These are phyloP conservation scores for Heliconius hortense DNA, from an alignment of 2,888 invertebrate species.

Conservation along the genomic window DNA sequence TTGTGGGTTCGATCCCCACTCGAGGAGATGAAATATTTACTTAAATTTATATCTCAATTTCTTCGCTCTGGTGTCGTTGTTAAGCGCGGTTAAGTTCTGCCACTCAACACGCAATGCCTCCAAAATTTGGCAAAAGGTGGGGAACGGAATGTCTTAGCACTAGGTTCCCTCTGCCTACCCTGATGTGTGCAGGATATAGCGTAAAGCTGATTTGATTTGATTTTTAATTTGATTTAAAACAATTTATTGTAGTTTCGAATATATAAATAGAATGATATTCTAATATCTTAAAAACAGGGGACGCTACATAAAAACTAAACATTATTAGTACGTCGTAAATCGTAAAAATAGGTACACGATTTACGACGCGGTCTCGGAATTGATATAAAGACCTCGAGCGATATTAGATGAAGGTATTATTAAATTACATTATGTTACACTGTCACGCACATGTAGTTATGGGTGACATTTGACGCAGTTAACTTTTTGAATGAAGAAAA, in stretches of 20 bases:
- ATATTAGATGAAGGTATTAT: slow-evolving; percentile 49
- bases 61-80: too few relatives aligned
- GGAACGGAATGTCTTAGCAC: too few relatives aligned
- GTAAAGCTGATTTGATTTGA: too few relatives aligned
- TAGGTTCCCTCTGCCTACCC: too few relatives aligned
- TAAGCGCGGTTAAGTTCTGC: too few relatives aligned
- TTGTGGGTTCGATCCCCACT: too few relatives aligned
- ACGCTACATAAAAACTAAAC: slow-evolving; percentile 20
- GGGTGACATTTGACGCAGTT: slow-evolving; percentile 52
- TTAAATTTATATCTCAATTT: too few relatives aligned
- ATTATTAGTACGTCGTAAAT: slow-evolving; percentile 23
- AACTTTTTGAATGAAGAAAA: slow-evolving; percentile 47
- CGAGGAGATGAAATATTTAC: too few relatives aligned
- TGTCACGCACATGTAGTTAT: slow-evolving; percentile 56
- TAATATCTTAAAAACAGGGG: slow-evolving; percentile 9
- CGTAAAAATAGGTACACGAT: slow-evolving; percentile 29
- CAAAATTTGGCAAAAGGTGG: too few relatives aligned
- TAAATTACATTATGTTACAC: slow-evolving; percentile 48
- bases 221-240: too few relatives aligned
- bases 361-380: slow-evolving; percentile 31
- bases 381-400: slow-evolving; percentile 31
- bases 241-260: neutral
- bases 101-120: too few relatives aligned
- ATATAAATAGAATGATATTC: neutral
- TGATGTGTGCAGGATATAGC: too few relatives aligned